Base-by-base conservation (phyloP, 2,888 invertebrate genomes). In the Clitarchus hookeri region DNA sequence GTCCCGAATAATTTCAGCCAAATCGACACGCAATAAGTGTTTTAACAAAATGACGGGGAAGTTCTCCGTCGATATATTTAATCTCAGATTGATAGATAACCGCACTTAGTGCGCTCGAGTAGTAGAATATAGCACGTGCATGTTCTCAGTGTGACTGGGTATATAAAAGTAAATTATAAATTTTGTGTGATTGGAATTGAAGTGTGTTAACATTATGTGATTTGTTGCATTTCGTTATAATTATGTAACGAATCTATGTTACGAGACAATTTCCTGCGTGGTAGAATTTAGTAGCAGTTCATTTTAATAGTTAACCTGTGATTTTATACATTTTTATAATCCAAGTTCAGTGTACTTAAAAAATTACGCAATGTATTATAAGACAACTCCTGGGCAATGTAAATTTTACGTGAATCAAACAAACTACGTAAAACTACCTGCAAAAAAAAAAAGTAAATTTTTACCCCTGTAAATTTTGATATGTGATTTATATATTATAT, bases 101-200 rank as follows among this genome's bases (percentile, higher is more conserved):
- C 8, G 65, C 65, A 65, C 65, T 23, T 65, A 65, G 65, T 65
- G 65, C 65, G 16, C 19, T 23, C 65, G 65, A 65, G n/a, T 23
- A 23, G 65, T n/a, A 12, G 65, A 65, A 19, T 65, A 23, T 65
- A 65, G 19, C n/a, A 65, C 8, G 65, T 65, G n/a, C n/a, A 65
- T 65, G 65, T 65, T 65, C 65, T 65, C 65, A 65, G 65, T 65
- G 65, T 65, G 65, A 65, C 65, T 65, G 65, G 16, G 65, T 65
- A 65, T 65, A 65, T 65, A 65, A 65, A 19, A 65, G 65, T 65
- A 65, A 65, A 65, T 65, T 65, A 65, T 65, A 65, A 16, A 65
- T 65, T 65, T 65, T 65, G 65, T n/a, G 65, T 65, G 65, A 65
- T 65, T 65, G 65, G 8, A 65, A 16, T 19, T 65, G 3, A 48